Evolutionary conservation across 2,797 vertebrate genomes (phyloP).

Genomic region (Peromyscus nudipes): DNA sequence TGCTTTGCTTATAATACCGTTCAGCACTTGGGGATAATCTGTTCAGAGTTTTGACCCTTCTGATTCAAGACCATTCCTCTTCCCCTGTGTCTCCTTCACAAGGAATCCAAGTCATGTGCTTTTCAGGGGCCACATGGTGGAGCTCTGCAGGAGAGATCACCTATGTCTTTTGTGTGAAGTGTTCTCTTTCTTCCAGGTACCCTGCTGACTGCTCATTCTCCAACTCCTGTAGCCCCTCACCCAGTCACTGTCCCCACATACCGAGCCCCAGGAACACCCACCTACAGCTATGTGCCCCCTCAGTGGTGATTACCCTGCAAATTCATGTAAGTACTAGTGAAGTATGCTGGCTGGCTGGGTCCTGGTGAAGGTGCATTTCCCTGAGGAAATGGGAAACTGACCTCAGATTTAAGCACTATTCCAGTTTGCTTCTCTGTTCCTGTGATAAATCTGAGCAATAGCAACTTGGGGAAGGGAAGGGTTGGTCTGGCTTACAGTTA

Average conservation of each 20-base stretch:
- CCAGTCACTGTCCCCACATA: constrained; percentile 97
- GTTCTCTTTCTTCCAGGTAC: constrained; percentile 92
- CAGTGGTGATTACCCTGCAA: constrained; percentile 96
- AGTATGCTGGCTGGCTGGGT: not conserved
- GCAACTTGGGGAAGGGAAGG: not conserved
- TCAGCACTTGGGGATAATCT: not conserved
- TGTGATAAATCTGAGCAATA: not conserved
- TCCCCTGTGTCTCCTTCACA: not conserved
- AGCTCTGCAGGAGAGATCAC: not conserved
- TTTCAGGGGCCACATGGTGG: not conserved
- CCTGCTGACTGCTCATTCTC: constrained; percentile 97
- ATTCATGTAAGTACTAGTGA: constrained; percentile 90
- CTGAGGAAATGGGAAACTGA: not conserved
- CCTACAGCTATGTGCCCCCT: constrained; percentile 98
- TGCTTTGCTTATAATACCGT: not conserved
- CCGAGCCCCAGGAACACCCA: constrained; percentile 95
- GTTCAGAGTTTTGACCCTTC: not conserved
- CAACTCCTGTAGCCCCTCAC: constrained; percentile 95
- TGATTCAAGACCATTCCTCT: not conserved
- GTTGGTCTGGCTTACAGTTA: not conserved
- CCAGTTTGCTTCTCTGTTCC: not conserved
- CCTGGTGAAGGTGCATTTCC: not conserved
- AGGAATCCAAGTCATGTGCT: not conserved
- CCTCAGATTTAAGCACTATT: not conserved
- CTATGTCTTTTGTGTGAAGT: not conserved